A percentile compares a stretch with the other conserved stretches of the same genome.
phyloP scores from a whole-genome alignment of 2,113 vertebrate species.

The Catagonus wagneri region DNA sequence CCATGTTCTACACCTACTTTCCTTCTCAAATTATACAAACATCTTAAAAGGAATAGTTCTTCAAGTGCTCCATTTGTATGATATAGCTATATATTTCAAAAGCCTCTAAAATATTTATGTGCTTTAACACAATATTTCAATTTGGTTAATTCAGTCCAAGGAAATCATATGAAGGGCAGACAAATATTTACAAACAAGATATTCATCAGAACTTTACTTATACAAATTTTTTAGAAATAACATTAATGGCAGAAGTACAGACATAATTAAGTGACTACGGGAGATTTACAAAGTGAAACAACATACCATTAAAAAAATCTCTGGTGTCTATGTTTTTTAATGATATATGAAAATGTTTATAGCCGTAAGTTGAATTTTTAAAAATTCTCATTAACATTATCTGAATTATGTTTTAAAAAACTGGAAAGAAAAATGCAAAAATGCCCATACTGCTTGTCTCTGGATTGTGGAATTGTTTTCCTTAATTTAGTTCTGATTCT shows the following conservation, averaged over 20 bases:
- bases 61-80: not conserved
- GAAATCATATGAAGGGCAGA: not conserved
- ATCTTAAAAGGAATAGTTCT: not conserved
- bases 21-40: not conserved
- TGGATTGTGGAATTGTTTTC: not conserved
- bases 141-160: not conserved
- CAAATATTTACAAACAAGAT: not conserved
- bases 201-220: not conserved
- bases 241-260: not conserved
- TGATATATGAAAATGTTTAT: not conserved
- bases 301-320: not conserved
- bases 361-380: not conserved
- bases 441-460: not conserved
- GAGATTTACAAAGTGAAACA: not conserved
- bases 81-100: not conserved
- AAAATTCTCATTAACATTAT: not conserved
- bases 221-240: not conserved
- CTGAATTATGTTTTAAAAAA: conserved; percentile 27
- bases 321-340: not conserved
- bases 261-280: not conserved
- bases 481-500: not conserved
- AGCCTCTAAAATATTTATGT: not conserved
- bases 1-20: not conserved
- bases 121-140: not conserved
- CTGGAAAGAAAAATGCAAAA: conserved; percentile 9